Evolutionary conservation across 1,140 invertebrate species (phyloP).

Genomic region (Andrena cerasifolii): DNA sequence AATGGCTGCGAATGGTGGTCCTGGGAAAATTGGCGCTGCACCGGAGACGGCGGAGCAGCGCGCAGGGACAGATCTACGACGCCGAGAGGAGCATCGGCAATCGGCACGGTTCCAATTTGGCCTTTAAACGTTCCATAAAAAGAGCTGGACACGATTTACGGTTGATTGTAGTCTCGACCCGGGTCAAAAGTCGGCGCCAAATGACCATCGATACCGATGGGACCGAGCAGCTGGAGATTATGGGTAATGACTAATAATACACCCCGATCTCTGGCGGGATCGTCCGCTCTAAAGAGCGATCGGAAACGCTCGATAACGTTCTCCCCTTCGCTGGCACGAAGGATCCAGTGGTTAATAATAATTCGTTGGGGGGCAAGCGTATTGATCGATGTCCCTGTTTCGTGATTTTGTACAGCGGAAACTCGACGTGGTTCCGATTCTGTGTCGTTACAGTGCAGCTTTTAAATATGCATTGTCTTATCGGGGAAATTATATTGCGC

Average conservation of each 20-base stretch:
- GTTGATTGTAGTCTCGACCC: conserved; percentile 70
- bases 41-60: conserved; percentile 34
- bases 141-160: conserved; percentile 78
- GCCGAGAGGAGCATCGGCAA: conserved; percentile 33
- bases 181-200: conserved; percentile 77
- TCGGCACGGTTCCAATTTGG: conserved; percentile 62
- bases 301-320: conserved; percentile 25
- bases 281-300: conserved; percentile 32
- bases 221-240: conserved; percentile 72
- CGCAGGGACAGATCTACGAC: conserved; percentile 16
- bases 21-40: conserved; percentile 60
- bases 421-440: too few relatives aligned
- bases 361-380: neutral
- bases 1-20: conserved; percentile 64
- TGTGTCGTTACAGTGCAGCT: too few relatives aligned
- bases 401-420: neutral
- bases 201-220: conserved; percentile 74
- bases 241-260: conserved; percentile 79
- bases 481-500: too few relatives aligned
- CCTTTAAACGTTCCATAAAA: conserved; percentile 75
- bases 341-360: neutral
- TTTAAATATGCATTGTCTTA: too few relatives aligned
- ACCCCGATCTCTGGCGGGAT: conserved; percentile 39
- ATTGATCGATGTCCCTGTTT: neutral
- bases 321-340: neutral